phyloP scores from a whole-genome alignment of 2,113 vertebrate genomes.

The Marmota flaviventris region DNA sequence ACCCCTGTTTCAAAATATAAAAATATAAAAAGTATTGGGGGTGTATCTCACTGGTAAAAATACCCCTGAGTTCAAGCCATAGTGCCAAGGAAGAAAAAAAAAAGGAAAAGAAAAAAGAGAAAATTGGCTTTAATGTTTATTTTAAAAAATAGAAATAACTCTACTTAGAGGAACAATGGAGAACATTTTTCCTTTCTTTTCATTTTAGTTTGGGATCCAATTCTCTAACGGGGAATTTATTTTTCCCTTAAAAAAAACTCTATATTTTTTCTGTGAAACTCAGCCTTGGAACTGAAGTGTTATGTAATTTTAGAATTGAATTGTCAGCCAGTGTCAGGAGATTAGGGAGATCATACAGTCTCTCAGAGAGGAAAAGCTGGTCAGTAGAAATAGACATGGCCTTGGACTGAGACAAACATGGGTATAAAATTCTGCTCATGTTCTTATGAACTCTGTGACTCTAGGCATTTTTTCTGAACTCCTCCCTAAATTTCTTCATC shows the following conservation, averaged over 20 bases:
- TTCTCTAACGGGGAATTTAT: neutral
- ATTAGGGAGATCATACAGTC: neutral
- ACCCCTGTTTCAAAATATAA: too few relatives aligned
- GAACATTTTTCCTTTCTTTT: neutral
- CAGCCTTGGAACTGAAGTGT: neutral
- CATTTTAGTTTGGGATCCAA: constrained; percentile 15
- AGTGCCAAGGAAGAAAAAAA: too few relatives aligned
- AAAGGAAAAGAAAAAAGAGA: neutral
- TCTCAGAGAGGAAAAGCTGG: neutral
- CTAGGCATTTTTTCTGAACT: neutral
- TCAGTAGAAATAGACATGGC: neutral
- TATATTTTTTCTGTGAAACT: constrained; percentile 48
- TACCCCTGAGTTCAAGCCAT: too few relatives aligned
- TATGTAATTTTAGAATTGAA: neutral
- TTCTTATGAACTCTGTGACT: neutral
- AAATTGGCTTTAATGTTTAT: neutral
- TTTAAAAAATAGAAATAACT: neutral
- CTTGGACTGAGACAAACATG: neutral
- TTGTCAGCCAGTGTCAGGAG: neutral
- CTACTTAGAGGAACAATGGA: neutral
- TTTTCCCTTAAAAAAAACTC: neutral
- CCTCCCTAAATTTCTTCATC: neutral
- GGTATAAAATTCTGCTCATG: neutral
- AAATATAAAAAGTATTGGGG: too few relatives aligned
- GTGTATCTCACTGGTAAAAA: too few relatives aligned